These are phyloP conservation scores for Melanostigma gelatinosum DNA, from an alignment of 2,113 vertebrate genomes.

Conservation along the genomic window DNA sequence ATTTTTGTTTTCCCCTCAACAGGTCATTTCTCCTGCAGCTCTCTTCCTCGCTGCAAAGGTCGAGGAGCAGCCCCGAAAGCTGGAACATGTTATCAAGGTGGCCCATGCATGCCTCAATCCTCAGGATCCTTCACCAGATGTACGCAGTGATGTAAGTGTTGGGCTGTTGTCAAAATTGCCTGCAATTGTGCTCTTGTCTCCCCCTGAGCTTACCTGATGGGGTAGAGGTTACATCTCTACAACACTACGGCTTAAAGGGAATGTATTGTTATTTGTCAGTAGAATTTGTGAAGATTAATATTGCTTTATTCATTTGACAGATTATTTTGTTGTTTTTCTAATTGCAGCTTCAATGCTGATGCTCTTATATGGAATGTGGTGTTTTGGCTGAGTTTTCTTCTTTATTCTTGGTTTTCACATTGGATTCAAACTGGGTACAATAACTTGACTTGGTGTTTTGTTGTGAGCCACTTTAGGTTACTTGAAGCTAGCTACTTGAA, in stretches of 20 bases:
- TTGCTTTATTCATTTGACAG: background rate
- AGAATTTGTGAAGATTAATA: background rate
- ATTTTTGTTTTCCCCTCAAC: background rate
- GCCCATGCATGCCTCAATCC: conserved; percentile 94
- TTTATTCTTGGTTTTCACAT: background rate
- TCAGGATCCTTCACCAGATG: conserved; percentile 91
- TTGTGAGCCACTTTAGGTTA: conserved; percentile 1
- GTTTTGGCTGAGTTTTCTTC: background rate
- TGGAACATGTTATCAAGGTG: conserved; percentile 97
- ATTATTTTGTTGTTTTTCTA: background rate
- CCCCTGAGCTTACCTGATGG: background rate
- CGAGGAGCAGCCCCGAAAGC: conserved; percentile 95
- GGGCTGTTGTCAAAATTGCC: background rate
- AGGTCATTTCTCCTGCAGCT: conserved; percentile 93
- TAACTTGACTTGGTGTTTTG: background rate
- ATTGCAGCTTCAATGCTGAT: background rate
- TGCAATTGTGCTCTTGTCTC: background rate
- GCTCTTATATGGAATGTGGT: background rate
- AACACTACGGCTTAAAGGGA: background rate
- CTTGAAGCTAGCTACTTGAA: background rate
- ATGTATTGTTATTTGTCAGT: background rate
- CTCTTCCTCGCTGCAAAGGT: conserved; percentile 97
- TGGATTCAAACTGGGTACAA: conserved; percentile 1
- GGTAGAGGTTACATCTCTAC: background rate
- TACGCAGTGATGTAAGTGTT: conserved; percentile 90